Evolutionary conservation across 2,888 invertebrate species (phyloP), one percentile per base, ranked within the genome.

Genomic region (Therioaphis trifolii): DNA sequence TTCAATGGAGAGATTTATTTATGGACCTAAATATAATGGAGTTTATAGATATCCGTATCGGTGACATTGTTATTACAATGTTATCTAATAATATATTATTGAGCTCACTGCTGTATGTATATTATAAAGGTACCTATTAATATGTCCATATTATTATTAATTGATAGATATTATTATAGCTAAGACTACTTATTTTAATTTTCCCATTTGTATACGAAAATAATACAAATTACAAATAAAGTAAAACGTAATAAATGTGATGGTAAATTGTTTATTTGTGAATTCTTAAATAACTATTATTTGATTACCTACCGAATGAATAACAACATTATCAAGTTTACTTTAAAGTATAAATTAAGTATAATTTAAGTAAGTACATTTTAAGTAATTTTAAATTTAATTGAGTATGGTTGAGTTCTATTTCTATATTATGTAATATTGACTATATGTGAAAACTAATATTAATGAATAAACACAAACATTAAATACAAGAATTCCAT

Each of bases 251-350:
- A 66, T 66, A n/a, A 66, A 66, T 66, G 35, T 66, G 66, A 66
- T 66, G n/a, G 0, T 66, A 40, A 66, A 66, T 40, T 35, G 35
- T 66, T 66, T 66, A 66, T 35, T 66, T 66, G n/a, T 66, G 35
- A 66, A 66, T 66, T 66, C 35, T 66, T 66, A 66, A 66, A 66
- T 66, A 66, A 66, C n/a, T 0, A 66, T 66, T 66, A 66, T 66
- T 66, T 66, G 18, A 66, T 14, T 61, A 61, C 24, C 4, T 27
- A 63, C 12, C 4, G 12, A 15, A 66, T 66, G n/a, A 0, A 11
- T 66, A 66, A 66, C 1, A 66, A 40, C 66, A 66, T 66, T 66
- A 66, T 35, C 61, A 18, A 61, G 27, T 61, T 61, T 61, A 29
- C 0, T 27, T 61, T 61, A 61, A 61, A 61, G 5, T 61, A 61